Evolutionary conservation across 2,113 vertebrate genomes (phyloP), one percentile per base, ranked within the genome.

Genomic region (Manacus vitellinus): DNA sequence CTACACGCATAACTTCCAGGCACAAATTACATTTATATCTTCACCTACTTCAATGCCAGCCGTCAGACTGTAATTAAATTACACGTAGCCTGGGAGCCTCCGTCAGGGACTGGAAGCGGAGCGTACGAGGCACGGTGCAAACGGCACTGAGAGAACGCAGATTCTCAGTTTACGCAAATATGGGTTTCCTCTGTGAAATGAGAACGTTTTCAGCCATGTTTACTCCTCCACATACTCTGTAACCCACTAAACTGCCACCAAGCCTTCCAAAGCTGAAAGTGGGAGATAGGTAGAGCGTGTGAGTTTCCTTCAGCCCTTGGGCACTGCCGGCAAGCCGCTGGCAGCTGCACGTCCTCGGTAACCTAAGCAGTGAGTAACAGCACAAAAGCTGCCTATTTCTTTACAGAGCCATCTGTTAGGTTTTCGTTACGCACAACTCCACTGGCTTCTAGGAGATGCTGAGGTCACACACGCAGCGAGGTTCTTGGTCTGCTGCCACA

Each of bases 101-200:
- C 0, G 67, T n/a, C 31, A 18, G 4, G 49, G 37, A 39, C 28
- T n/a, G 25, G 20, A 41, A 85, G 66, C 19, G 0, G 4, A 75
- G 47, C 0, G 0, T 4, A 31, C 0, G 0, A 61, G 41, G 25
- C 41, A 70, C 0, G 0, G 46, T 4, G 17, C 51, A 33, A 44
- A 49, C 14, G 25, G 54, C 1, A 0, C 28, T 11, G 25, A 62
- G 28, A 43, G 35, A 49, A 68, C 0, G 0, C 21, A 19, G 13
- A 41, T 24, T 62, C 35, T 49, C n/a, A 3, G 9, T 51, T 70
- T 11, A 61, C 28, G 67, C 23, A 46, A 56, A 41, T 3, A 14
- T 0, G 4, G 21, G 19, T 56, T 65, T 56, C 52, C n/a, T 52
- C n/a, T 24, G n/a, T 0, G 2, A 61, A 43, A 1, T 1, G 10